phyloP scores from a whole-genome alignment of 2,113 vertebrate genomes.

The Platanista minor region DNA sequence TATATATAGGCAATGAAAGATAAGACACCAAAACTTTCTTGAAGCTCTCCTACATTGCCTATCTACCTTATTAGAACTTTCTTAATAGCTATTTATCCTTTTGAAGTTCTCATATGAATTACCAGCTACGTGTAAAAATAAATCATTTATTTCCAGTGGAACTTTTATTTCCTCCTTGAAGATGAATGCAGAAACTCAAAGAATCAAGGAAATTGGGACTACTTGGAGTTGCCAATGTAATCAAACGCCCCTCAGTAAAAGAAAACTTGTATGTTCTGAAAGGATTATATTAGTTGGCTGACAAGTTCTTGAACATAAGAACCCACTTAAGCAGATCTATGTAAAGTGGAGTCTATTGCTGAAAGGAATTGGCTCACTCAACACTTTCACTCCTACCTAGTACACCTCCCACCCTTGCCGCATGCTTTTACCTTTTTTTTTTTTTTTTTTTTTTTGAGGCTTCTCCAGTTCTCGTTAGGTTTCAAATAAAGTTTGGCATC shows the following conservation, averaged over 20 bases:
- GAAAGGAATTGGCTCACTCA: constrained; percentile 28
- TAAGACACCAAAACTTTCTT: background rate
- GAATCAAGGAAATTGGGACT: constrained; percentile 39
- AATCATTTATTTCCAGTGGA: constrained; percentile 17
- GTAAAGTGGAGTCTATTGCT: background rate
- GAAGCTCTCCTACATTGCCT: background rate
- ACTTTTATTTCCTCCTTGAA: constrained; percentile 37
- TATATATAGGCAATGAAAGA: background rate
- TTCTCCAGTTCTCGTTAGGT: background rate
- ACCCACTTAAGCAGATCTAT: background rate
- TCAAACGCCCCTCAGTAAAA: constrained; percentile 19
- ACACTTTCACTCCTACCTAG: background rate
- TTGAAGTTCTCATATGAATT: background rate
- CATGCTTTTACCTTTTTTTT: background rate
- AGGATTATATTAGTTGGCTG: constrained; percentile 22
- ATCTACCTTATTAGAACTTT: background rate
- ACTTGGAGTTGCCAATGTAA: constrained; percentile 25
- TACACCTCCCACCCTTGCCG: background rate
- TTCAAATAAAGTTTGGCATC: constrained; percentile 20
- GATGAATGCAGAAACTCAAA: constrained; percentile 57
- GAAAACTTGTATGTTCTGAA: constrained; percentile 38
- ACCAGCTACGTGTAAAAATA: background rate
- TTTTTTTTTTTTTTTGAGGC: background rate
- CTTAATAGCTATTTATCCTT: background rate
- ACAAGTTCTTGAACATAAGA: constrained; percentile 32